Percentiles rank a stretch among this genome's conserved stretches.
These are phyloP conservation scores for Valencia hispanica DNA, from an alignment of 2,797 vertebrate genomes.

Conservation along the genomic window DNA sequence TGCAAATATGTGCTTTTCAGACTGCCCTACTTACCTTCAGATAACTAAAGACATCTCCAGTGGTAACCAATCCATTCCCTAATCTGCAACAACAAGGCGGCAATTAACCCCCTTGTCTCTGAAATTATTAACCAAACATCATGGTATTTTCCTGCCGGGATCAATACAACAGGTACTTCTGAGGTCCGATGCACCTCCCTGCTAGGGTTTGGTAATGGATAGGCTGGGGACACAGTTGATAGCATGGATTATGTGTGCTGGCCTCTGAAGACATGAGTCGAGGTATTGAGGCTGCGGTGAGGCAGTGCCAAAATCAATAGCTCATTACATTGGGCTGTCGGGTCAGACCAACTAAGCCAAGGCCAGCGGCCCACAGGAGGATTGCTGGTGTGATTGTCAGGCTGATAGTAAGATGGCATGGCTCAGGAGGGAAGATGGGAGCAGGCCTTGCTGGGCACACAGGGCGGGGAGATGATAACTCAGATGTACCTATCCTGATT, in stretches of 20 bases:
- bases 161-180: slow-evolving; percentile 40
- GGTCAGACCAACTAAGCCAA: slow-evolving; percentile 42
- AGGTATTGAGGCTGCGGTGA: slow-evolving; percentile 62
- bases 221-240: slow-evolving; percentile 66
- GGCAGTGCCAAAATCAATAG: slow-evolving; percentile 78
- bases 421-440: slow-evolving; percentile 33
- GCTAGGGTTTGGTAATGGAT: slow-evolving; percentile 64
- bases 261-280: slow-evolving; percentile 70
- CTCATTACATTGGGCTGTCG: slow-evolving; percentile 76
- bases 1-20: background rate
- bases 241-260: slow-evolving; percentile 70
- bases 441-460: slow-evolving; percentile 18
- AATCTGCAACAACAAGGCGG: slow-evolving; percentile 25
- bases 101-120: slow-evolving; percentile 47
- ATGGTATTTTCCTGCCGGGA: slow-evolving; percentile 38
- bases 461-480: background rate
- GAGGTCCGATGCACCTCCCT: slow-evolving; percentile 43
- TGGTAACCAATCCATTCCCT: slow-evolving; percentile 21
- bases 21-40: background rate
- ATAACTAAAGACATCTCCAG: background rate
- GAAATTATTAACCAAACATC: slow-evolving; percentile 46
- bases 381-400: slow-evolving; percentile 73
- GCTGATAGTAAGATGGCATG: slow-evolving; percentile 59
- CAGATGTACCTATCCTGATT: slow-evolving; percentile 36
- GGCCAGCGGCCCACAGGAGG: slow-evolving; percentile 57